These are phyloP conservation scores for Trichopria drosophilae DNA, from an alignment of 2,888 invertebrate species.

Conservation along the genomic window DNA sequence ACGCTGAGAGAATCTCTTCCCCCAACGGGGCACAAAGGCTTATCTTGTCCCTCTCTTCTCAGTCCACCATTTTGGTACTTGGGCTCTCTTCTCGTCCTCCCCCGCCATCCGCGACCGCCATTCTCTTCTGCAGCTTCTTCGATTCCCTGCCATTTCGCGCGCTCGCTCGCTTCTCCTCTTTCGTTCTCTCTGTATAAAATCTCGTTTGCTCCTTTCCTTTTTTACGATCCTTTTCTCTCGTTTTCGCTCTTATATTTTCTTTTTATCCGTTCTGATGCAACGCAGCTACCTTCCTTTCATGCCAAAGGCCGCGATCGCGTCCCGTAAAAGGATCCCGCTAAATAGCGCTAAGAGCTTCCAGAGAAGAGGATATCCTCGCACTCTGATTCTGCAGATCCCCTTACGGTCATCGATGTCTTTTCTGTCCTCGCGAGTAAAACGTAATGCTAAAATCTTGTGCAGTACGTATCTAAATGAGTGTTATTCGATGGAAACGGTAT, in stretches of 20 bases:
- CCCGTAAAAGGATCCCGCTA: slow-evolving; percentile 52
- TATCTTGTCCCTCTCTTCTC: slow-evolving; percentile 48
- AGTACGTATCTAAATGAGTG: no score
- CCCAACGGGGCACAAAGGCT: slow-evolving; percentile 50
- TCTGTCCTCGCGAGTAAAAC: no score
- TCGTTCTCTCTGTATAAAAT: slow-evolving; percentile 17
- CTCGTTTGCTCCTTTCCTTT: slow-evolving; percentile 29
- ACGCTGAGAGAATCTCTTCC: slow-evolving; percentile 28
- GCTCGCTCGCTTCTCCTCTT: slow-evolving; percentile 26
- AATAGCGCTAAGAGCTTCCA: slow-evolving; percentile 50
- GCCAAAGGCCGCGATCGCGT: slow-evolving; percentile 41
- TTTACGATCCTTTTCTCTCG: slow-evolving; percentile 29
- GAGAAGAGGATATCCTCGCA: slow-evolving; percentile 50
- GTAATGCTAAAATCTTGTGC: no score
- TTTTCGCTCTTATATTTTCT: slow-evolving; percentile 34
- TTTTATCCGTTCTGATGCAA: slow-evolving; percentile 30
- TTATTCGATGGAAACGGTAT: no score
- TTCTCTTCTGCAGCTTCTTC: slow-evolving; percentile 6
- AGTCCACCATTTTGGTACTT: slow-evolving; percentile 49
- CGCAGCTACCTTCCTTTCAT: slow-evolving; percentile 43
- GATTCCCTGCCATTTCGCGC: no score
- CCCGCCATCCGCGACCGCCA: slow-evolving; percentile 8
- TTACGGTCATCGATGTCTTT: no score
- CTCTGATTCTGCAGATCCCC: slow-evolving; percentile 44
- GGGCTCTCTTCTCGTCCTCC: slow-evolving; percentile 30